Percentiles rank a stretch among this genome's conserved stretches.
Evolutionary conservation across 1,140 invertebrate genomes (phyloP).

Genomic region (Drosophila athabasca): DNA sequence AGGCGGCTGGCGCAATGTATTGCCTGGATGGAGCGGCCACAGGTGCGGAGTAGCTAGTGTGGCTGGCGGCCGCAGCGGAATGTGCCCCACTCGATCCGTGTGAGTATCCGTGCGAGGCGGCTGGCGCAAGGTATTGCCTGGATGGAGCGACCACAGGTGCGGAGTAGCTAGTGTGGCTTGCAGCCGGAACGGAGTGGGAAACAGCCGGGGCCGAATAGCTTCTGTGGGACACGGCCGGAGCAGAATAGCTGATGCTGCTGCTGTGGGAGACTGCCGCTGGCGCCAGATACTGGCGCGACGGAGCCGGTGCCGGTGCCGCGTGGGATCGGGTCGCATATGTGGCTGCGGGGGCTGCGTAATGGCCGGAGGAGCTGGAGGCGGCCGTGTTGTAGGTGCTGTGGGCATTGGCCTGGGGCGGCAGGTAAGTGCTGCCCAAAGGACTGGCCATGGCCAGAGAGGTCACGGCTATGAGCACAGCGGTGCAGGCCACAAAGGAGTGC

Average conservation of each 20-base stretch:
- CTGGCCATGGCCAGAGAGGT: slow-evolving; percentile 25
- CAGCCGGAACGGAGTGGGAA: slow-evolving; percentile 17
- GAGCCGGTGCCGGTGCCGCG: slow-evolving; percentile 19
- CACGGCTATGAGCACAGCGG: slow-evolving; percentile 33
- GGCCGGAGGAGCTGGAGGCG: slow-evolving; percentile 29
- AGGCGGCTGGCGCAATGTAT: slow-evolving; percentile 32
- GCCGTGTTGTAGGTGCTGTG: slow-evolving; percentile 48
- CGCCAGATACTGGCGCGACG: slow-evolving; percentile 52
- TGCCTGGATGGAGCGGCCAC: slow-evolving; percentile 49
- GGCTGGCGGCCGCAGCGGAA: slow-evolving; percentile 2
- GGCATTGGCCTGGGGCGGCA: slow-evolving; percentile 56
- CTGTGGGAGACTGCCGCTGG: slow-evolving; percentile 33
- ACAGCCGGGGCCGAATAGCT: slow-evolving; percentile 20
- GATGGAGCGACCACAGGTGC: slow-evolving; percentile 43
- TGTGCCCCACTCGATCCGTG: too few species aligned
- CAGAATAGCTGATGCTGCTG: slow-evolving; percentile 32
- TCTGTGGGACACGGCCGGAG: slow-evolving; percentile 16
- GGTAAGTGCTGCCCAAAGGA: slow-evolving; percentile 55
- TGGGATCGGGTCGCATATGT: slow-evolving; percentile 7
- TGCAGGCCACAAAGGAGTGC: slow-evolving; percentile 37
- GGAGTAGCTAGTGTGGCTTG: slow-evolving; percentile 28
- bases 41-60: slow-evolving; percentile 31
- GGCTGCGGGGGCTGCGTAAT: slow-evolving; percentile 29
- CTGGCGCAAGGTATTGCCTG: slow-evolving; percentile 48
- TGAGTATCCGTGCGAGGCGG: slow-evolving; percentile 19